Conservation (phyloP, 92 coral and sea anemone species). For the Ricordea florida region DNA sequence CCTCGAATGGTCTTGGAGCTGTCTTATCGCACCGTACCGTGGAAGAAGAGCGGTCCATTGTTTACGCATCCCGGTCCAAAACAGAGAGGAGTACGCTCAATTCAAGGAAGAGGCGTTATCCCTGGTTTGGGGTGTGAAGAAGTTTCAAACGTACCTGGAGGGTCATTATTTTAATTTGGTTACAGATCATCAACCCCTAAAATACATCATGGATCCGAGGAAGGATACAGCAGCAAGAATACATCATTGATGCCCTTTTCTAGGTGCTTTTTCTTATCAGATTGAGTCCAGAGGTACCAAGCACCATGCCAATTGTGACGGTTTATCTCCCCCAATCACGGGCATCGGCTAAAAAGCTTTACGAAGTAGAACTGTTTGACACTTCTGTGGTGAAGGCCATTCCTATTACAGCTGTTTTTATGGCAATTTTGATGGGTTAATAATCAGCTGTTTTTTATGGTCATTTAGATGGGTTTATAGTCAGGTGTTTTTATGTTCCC, state of each 20-base stretch:
- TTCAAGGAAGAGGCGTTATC: slow-evolving; percentile 50
- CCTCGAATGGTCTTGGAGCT: slow-evolving; percentile 35
- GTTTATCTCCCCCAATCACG: slow-evolving; percentile 5
- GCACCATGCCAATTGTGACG: slow-evolving; percentile 45
- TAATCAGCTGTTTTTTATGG: too few relatives aligned
- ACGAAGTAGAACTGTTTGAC: neutral
- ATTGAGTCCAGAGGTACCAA: neutral
- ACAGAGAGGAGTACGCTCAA: slow-evolving; percentile 38
- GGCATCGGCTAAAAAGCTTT: neutral
- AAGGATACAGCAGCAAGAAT: slow-evolving; percentile 31
- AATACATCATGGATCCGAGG: too few relatives aligned
- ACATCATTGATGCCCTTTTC: slow-evolving; percentile 42
- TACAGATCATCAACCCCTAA: slow-evolving; percentile 32
- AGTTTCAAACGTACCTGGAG: slow-evolving; percentile 35
- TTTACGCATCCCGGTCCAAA: slow-evolving; percentile 14
- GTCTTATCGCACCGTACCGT: slow-evolving; percentile 19
- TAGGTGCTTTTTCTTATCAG: slow-evolving; percentile 15
- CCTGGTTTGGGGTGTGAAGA: too few relatives aligned
- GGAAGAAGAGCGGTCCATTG: slow-evolving; percentile 11
- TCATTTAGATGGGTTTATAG: too few relatives aligned
- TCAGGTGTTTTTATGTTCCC: too few relatives aligned
- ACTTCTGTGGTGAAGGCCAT: slow-evolving; percentile 11
- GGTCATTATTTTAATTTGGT: slow-evolving; percentile 3
- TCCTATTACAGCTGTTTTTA: slow-evolving; percentile 31
- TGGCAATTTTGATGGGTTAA: too few relatives aligned